phyloP scores from a whole-genome alignment of 2,797 vertebrate genomes.

The Lacerta bilineata region DNA sequence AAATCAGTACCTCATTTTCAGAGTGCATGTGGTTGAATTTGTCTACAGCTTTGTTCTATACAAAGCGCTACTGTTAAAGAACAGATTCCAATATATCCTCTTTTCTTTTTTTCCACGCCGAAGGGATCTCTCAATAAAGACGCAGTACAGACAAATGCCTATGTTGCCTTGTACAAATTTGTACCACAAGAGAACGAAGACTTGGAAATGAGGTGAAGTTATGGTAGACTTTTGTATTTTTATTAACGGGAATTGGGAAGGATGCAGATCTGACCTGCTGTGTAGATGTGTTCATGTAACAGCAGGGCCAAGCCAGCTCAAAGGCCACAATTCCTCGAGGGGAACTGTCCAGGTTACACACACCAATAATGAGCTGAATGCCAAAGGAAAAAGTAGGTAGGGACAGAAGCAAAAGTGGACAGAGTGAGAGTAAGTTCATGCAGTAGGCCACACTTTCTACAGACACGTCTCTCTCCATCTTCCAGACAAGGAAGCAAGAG shows the following conservation, averaged over 20 bases:
- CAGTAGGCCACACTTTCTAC: too few species aligned
- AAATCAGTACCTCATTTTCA: background rate
- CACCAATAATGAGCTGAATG: too few species aligned
- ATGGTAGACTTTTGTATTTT: slow-evolving; percentile 20
- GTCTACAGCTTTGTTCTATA: background rate
- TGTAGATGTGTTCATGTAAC: background rate
- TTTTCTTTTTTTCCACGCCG: slow-evolving; percentile 55
- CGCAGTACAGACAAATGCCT: slow-evolving; percentile 89
- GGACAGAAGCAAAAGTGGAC: too few species aligned
- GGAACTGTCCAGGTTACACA: too few species aligned
- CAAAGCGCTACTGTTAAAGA: background rate
- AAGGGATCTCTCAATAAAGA: slow-evolving; percentile 88
- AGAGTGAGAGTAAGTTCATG: too few species aligned
- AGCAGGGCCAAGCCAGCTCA: too few species aligned
- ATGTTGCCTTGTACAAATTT: slow-evolving; percentile 96
- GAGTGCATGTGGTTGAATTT: background rate
- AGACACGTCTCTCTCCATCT: too few species aligned
- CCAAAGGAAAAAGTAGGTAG: too few species aligned
- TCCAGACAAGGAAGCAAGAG: too few species aligned
- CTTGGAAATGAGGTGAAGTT: slow-evolving; percentile 92
- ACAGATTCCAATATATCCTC: background rate
- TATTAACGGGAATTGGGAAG: background rate
- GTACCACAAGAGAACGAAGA: slow-evolving; percentile 93
- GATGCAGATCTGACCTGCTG: background rate
- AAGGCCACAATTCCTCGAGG: too few species aligned